Percentiles rank a stretch among this genome's conserved stretches.
These are phyloP conservation scores for Boloria euphrosyne DNA, from an alignment of 2,888 invertebrate species.

Conservation along the genomic window DNA sequence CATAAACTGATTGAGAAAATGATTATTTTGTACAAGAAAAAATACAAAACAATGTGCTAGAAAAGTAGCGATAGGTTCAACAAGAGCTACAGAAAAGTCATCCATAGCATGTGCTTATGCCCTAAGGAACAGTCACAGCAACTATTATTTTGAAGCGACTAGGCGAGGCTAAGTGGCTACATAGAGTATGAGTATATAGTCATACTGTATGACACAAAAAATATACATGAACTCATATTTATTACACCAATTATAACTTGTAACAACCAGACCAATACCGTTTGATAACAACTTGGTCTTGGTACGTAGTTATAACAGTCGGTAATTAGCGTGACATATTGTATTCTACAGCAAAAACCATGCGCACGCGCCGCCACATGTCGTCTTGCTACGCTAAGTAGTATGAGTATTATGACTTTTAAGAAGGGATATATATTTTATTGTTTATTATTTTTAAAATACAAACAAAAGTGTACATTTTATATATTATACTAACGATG, in stretches of 20 bases:
- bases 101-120: no score
- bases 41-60: no score
- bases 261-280: not conserved
- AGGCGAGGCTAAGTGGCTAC: no score
- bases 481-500: no score
- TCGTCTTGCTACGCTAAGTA: not conserved
- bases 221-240: not conserved
- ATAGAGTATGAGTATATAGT: not conserved
- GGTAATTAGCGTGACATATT: conserved; percentile 20
- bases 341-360: conserved; percentile 18
- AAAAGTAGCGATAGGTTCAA: no score
- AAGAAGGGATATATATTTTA: not conserved
- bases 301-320: conserved; percentile 9
- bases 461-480: no score
- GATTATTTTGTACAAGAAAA: no score
- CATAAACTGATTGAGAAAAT: no score
- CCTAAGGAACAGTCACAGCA: no score
- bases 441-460: not conserved
- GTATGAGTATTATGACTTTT: not conserved
- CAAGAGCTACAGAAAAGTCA: no score
- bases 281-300: conserved; percentile 4
- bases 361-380: conserved; percentile 25
- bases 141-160: no score
- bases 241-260: not conserved
- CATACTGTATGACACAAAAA: not conserved